Percentiles rank a stretch among this genome's conserved stretches.
Evolutionary conservation across 2,888 invertebrate species (phyloP).

Genomic region (Drosophila cracens): DNA sequence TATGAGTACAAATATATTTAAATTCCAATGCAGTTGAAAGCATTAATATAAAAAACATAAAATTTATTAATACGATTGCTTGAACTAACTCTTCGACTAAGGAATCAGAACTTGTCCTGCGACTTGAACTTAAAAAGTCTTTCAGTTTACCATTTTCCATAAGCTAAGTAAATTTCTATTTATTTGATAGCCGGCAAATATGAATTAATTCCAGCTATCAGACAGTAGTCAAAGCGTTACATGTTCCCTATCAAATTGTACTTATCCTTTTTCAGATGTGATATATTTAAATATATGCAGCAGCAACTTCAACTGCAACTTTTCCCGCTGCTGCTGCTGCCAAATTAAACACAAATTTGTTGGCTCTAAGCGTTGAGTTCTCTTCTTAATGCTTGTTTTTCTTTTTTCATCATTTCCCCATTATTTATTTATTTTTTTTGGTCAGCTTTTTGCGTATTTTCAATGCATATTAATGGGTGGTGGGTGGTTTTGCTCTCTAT

Average conservation of each 20-base stretch:
- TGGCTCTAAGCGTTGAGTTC: slow-evolving; percentile 46
- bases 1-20: neutral
- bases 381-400: slow-evolving; percentile 12
- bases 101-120: neutral
- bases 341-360: slow-evolving; percentile 71
- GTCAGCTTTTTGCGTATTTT: slow-evolving; percentile 55
- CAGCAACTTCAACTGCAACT: slow-evolving; percentile 38
- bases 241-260: neutral
- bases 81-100: neutral
- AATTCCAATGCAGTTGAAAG: neutral
- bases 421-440: slow-evolving; percentile 36
- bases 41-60: accelerated
- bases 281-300: slow-evolving; percentile 16
- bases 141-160: neutral
- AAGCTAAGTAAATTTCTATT: neutral
- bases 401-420: slow-evolving; percentile 12
- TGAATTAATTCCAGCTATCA: no score
- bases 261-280: neutral
- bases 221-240: neutral
- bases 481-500: slow-evolving; percentile 48
- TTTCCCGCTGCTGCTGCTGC: slow-evolving; percentile 50
- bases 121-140: neutral
- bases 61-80: neutral
- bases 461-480: slow-evolving; percentile 62
- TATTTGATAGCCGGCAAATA: neutral